phyloP scores from a whole-genome alignment of 1,140 invertebrate species.

The Phthorimaea operculella region DNA sequence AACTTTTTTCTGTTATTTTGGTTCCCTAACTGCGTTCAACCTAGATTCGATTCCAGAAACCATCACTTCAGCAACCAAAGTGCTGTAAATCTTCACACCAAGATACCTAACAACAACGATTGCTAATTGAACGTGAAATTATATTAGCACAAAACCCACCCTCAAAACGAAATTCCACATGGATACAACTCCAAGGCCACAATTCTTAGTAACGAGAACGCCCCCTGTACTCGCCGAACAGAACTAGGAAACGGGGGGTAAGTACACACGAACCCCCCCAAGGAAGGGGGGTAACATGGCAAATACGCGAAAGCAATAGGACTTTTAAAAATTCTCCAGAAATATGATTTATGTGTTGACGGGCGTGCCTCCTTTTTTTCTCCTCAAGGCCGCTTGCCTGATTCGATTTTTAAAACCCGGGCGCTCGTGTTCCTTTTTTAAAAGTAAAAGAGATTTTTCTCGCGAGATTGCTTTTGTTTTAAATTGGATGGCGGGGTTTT shows the following conservation, averaged over 20 bases:
- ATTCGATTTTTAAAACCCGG: conserved; percentile 65
- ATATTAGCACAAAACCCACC: too few relatives aligned
- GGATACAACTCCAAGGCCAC: background rate
- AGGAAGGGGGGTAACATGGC: conserved; percentile 60
- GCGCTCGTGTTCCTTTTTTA: conserved; percentile 19
- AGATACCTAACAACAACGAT: too few relatives aligned
- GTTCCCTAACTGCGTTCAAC: too few relatives aligned
- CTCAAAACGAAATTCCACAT: conserved; percentile 18
- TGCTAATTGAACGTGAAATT: too few relatives aligned
- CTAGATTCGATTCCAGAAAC: too few relatives aligned
- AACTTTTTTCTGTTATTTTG: too few relatives aligned
- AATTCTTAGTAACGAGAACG: conserved; percentile 2
- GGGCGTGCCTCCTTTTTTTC: conserved; percentile 49
- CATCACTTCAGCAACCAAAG: too few relatives aligned
- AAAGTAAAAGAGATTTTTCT: conserved; percentile 21
- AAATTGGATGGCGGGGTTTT: conserved; percentile 10
- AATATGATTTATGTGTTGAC: conserved; percentile 69
- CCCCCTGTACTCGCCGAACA: conserved; percentile 43
- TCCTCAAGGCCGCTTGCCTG: conserved; percentile 58
- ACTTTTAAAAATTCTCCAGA: conserved; percentile 69
- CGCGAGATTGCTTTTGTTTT: conserved; percentile 20
- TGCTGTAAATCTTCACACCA: too few relatives aligned
- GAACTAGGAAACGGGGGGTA: conserved; percentile 67
- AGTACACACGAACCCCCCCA: conserved; percentile 55
- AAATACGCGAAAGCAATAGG: conserved; percentile 69